Base-by-base conservation (phyloP, 2,113 vertebrate species). In the Ctenomys sociabilis region DNA sequence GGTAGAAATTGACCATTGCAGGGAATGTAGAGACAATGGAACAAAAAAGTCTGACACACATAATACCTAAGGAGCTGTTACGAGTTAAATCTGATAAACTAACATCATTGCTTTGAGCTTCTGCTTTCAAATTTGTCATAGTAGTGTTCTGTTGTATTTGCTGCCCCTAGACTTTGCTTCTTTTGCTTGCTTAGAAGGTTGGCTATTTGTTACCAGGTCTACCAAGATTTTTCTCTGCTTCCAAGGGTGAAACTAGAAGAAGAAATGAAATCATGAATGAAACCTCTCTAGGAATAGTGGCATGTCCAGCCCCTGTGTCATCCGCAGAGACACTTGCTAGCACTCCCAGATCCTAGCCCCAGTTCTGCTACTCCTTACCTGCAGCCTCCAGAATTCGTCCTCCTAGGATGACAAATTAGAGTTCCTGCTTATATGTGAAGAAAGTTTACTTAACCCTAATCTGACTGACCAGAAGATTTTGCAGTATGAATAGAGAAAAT, bases 251-350 rank as follows among this genome's bases (percentile, higher is more conserved):
- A 95, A 66, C 13, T 57, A 83, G 90, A 89, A 57, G 4, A 93
- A 85, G 32, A 68, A 78, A 59, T 63, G 26, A 86, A 90, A 64
- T 82, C n/a, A 59, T 61, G 43, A 85, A 54, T 90, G 45, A 70
- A 75, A n/a, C 16, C 7, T 91, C 3, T 45, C n/a, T 30, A 73
- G 13, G 2, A 93, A 17, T 70, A 77, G 61, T 26, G 59, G 13
- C 7, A 22, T 1, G 3, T 32, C 7, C 0, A 61, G 4, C 43
- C 16, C 73, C 61, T 12, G 24, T 4, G 22, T 1, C 7, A 45
- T 22, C 21, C 12, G 37, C 40, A 37, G 32, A 91, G 66, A 0
- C 14, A 9, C 30, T 57, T 61, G 1, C 63, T 43, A 28, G 11
- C 2, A 43, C n/a, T 57, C n/a, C 43, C n/a, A 43, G 35, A 80